These are phyloP conservation scores for Formica aserva DNA, from an alignment of 2,888 invertebrate species.

Conservation along the genomic window DNA sequence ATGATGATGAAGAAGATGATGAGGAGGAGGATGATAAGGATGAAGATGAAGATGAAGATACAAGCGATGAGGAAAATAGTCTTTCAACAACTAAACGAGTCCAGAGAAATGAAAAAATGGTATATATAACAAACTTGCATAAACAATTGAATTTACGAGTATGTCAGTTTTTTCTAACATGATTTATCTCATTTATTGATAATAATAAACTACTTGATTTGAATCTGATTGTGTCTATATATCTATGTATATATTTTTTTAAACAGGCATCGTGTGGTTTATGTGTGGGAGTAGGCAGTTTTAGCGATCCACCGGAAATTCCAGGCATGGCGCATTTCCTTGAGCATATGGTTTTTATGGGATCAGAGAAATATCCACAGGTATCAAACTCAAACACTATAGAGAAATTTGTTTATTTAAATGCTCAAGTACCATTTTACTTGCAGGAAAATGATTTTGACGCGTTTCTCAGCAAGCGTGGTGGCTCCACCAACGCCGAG, in stretches of 20 bases:
- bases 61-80: background rate
- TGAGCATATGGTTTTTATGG: slow-evolving; percentile 98
- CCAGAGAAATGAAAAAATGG: slow-evolving; percentile 76
- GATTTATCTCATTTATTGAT: background rate
- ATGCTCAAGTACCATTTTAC: background rate
- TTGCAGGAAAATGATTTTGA: slow-evolving; percentile 84
- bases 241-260: slow-evolving; percentile 45
- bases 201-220: background rate
- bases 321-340: slow-evolving; percentile 95
- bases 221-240: background rate
- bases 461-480: slow-evolving; percentile 89
- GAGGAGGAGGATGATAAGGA: slow-evolving; percentile 44
- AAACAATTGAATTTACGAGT: too few species aligned
- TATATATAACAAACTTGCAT: background rate
- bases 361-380: slow-evolving; percentile 94
- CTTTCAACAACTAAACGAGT: slow-evolving; percentile 70
- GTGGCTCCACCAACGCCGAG: slow-evolving; percentile 94
- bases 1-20: slow-evolving; percentile 55
- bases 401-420: background rate
- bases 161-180: background rate
- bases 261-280: slow-evolving; percentile 91
- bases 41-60: slow-evolving; percentile 52
- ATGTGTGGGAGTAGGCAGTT: slow-evolving; percentile 92
- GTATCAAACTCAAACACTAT: slow-evolving; percentile 86
- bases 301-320: slow-evolving; percentile 92